phyloP scores from a whole-genome alignment of 30 jellyfish, hydroid and myxozoan species.

The Euphysa ruthae region DNA sequence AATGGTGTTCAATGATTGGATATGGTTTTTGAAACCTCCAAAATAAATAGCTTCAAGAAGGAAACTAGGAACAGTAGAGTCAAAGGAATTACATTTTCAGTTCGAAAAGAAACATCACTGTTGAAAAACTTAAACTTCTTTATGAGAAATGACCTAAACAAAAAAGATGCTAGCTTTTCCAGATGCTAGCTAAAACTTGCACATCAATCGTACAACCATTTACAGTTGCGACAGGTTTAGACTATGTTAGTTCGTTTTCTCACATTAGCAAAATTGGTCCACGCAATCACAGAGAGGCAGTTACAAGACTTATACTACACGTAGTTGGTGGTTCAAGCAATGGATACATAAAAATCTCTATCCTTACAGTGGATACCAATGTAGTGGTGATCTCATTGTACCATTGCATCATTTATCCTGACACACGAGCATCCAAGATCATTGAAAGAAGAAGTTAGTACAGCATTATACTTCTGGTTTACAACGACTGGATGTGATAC shows the following conservation, averaged over 20 bases:
- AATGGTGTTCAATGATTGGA: neutral
- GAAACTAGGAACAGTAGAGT: constrained; percentile 22
- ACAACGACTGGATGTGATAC: too few relatives aligned
- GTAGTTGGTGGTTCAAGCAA: neutral
- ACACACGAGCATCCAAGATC: neutral
- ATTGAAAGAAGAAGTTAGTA: neutral
- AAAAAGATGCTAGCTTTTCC: too few relatives aligned
- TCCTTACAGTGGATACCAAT: constrained; percentile 6
- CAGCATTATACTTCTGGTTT: too few relatives aligned
- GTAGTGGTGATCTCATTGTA: constrained; percentile 6
- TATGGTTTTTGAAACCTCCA: neutral
- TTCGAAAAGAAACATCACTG: constrained; percentile 6
- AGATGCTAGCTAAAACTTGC: too few relatives aligned
- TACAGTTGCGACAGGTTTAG: too few relatives aligned
- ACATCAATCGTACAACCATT: too few relatives aligned
- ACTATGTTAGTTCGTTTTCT: too few relatives aligned
- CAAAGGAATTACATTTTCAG: constrained; percentile 9
- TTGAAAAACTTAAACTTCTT: constrained; percentile 10
- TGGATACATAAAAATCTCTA: neutral
- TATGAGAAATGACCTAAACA: too few relatives aligned
- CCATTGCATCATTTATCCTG: too few relatives aligned
- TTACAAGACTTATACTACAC: neutral
- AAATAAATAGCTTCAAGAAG: neutral
- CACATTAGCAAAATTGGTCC: too few relatives aligned
- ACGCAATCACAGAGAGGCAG: too few relatives aligned